These are phyloP conservation scores for Betta splendens DNA, from an alignment of 2,797 vertebrate species.

Conservation along the genomic window DNA sequence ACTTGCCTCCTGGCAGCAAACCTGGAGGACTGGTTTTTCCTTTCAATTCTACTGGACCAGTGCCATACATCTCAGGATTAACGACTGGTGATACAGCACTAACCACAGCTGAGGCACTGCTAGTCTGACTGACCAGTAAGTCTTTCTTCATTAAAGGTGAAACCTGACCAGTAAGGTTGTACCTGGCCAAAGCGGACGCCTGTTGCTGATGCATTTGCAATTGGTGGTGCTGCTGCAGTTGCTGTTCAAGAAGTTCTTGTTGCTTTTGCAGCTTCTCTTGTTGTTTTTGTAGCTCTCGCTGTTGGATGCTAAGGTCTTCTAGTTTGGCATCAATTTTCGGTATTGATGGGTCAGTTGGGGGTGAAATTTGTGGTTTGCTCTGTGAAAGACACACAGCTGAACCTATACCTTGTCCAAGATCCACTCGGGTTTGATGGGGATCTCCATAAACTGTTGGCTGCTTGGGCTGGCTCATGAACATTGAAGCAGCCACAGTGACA, in stretches of 20 bases:
- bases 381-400: constrained; percentile 91
- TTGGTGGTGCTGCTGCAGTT: constrained; percentile 81
- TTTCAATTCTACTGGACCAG: constrained; percentile 85
- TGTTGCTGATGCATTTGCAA: constrained; percentile 81
- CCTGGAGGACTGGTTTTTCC: constrained; percentile 80
- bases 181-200: constrained; percentile 85
- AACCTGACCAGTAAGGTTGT: constrained; percentile 85
- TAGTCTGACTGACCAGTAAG: constrained; percentile 85
- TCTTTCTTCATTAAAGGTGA: constrained; percentile 88
- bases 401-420: constrained; percentile 91
- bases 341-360: constrained; percentile 75
- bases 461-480: constrained; percentile 93
- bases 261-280: constrained; percentile 81
- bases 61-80: constrained; percentile 79
- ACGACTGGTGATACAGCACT: constrained; percentile 78
- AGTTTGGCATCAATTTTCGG: constrained; percentile 87
- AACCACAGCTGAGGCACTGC: constrained; percentile 73
- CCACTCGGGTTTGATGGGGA: constrained; percentile 91
- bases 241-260: constrained; percentile 80
- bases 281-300: constrained; percentile 80
- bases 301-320: constrained; percentile 85
- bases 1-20: constrained; percentile 81
- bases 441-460: constrained; percentile 94
- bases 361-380: constrained; percentile 86
- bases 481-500: constrained; percentile 94